Evolutionary conservation across 2,797 vertebrate species (phyloP).

Genomic region (Tapirus indicus): DNA sequence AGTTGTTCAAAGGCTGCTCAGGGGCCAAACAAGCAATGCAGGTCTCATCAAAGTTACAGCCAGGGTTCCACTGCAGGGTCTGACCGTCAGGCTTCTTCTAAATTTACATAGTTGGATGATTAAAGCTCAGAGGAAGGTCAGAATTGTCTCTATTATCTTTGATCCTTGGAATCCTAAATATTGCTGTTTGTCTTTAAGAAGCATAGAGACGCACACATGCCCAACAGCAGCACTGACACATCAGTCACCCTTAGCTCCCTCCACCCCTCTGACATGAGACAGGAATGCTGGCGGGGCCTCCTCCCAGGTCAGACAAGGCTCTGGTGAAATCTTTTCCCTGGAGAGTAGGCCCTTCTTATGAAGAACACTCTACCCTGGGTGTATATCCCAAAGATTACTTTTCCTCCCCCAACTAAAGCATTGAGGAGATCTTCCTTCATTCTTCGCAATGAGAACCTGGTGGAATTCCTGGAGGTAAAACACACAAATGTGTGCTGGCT

Average conservation of each 20-base stretch:
- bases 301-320: background rate
- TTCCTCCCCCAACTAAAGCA: background rate
- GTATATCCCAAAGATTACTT: background rate
- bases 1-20: background rate
- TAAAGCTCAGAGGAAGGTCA: background rate
- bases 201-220: background rate
- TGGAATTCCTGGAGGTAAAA: background rate
- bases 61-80: background rate
- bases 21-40: background rate
- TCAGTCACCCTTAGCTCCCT: too few relatives aligned
- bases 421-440: background rate
- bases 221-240: background rate
- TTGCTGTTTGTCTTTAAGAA: background rate
- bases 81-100: background rate
- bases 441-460: background rate
- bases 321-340: background rate
- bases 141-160: background rate
- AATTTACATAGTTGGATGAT: background rate
- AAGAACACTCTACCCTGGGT: background rate
- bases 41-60: background rate
- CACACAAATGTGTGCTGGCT: accelerated
- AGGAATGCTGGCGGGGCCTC: background rate
- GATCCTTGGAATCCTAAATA: background rate
- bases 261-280: background rate
- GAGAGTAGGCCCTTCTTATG: background rate